Conservation (phyloP, 2,888 invertebrate genomes). For the Ichneumon xanthorius region DNA sequence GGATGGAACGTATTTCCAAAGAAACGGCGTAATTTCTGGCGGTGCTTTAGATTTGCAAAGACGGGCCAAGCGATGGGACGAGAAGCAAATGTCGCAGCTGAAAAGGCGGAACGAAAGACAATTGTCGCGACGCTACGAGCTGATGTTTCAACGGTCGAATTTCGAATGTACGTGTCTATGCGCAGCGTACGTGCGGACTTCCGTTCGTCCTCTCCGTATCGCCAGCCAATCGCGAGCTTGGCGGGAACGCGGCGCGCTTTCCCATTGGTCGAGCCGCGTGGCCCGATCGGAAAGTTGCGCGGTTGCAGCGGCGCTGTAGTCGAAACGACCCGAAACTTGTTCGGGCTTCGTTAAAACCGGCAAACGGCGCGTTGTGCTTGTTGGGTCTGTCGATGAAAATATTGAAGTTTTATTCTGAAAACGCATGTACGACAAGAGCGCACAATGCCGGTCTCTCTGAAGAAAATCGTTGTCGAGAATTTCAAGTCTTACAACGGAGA, state of each 20-base stretch:
- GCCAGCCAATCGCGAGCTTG: background rate
- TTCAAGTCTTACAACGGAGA: constrained; percentile 99
- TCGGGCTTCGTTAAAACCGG: background rate
- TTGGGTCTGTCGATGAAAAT: background rate
- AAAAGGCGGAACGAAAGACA: constrained; percentile 88
- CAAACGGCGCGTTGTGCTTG: background rate
- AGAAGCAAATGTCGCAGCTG: constrained; percentile 97
- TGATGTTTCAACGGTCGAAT: background rate
- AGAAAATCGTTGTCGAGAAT: constrained; percentile 98
- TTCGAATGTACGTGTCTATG: background rate
- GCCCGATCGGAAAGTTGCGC: background rate
- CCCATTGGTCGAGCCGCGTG: background rate
- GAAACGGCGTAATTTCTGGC: constrained; percentile 99
- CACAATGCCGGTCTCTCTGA: constrained; percentile 92
- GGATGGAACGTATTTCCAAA: constrained; percentile 99
- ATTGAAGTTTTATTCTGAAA: background rate
- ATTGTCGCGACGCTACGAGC: background rate
- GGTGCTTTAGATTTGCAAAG: constrained; percentile 96
- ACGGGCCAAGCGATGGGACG: constrained; percentile 99
- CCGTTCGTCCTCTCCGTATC: background rate
- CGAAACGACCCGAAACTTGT: background rate
- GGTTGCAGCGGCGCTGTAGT: background rate
- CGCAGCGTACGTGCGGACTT: background rate
- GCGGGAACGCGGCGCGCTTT: background rate
- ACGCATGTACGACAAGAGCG: background rate